These are phyloP conservation scores for Hypothenemus hampei DNA, from an alignment of 1,140 invertebrate species.

Conservation along the genomic window DNA sequence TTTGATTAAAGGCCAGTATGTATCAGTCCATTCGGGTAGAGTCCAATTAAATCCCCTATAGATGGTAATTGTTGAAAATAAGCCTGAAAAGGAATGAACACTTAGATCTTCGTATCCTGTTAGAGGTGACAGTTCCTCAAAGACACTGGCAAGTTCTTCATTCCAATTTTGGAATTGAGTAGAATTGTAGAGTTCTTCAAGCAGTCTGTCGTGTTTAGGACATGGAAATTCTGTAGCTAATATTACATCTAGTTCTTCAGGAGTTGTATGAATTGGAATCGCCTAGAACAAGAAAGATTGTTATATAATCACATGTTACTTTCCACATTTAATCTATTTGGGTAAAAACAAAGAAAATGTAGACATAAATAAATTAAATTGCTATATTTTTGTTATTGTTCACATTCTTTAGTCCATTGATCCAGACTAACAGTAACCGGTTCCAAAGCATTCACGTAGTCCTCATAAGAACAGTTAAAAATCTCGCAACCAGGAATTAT, in stretches of 20 bases:
- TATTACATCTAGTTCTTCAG: conserved; percentile 59
- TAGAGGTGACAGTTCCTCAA: conserved; percentile 1
- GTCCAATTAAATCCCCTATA: conserved; percentile 64
- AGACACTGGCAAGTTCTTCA: not conserved
- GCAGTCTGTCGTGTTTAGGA: conserved; percentile 55
- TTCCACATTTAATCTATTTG: too few species aligned
- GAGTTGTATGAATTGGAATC: conserved; percentile 71
- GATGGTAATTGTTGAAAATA: conserved; percentile 64
- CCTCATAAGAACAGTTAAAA: conserved; percentile 52
- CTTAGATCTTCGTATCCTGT: conserved; percentile 47
- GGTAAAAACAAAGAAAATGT: too few species aligned
- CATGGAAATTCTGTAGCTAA: conserved; percentile 56
- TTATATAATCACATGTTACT: not conserved
- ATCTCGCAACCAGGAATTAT: conserved; percentile 56
- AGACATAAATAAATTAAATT: not conserved
- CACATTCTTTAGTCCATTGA: conserved; percentile 29
- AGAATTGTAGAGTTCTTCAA: conserved; percentile 52
- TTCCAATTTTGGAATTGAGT: conserved; percentile 45
- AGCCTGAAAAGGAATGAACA: conserved; percentile 50
- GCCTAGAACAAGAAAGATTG: conserved; percentile 6
- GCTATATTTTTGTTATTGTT: not conserved
- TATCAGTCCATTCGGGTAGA: conserved; percentile 66
- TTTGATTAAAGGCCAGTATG: conserved; percentile 48
- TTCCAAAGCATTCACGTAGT: conserved; percentile 46
- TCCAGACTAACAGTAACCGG: conserved; percentile 20